phyloP scores from a whole-genome alignment of 2,797 vertebrate species.

The Malacoraja senta region DNA sequence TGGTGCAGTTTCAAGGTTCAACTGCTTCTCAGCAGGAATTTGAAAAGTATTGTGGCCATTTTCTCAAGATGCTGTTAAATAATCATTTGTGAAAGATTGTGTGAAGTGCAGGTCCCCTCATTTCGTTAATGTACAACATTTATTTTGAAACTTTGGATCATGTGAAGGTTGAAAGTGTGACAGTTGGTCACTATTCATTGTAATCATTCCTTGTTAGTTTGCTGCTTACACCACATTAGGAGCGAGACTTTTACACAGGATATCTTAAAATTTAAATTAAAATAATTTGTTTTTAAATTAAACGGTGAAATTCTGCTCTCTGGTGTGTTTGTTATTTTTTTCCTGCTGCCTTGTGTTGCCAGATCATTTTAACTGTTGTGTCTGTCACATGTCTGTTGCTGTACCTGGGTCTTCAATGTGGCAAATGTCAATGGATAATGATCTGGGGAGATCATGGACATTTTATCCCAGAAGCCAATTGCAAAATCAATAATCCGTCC shows the following conservation, averaged over 20 bases:
- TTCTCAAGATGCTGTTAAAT: background rate
- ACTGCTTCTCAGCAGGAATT: background rate
- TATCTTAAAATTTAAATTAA: constrained; percentile 34
- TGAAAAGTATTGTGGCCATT: background rate
- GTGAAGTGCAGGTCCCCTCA: background rate
- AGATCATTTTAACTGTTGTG: background rate
- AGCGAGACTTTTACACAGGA: constrained; percentile 23
- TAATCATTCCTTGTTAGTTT: constrained; percentile 20
- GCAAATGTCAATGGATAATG: background rate
- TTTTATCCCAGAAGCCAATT: background rate
- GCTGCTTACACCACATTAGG: constrained; percentile 21
- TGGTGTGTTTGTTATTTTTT: background rate
- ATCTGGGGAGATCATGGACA: background rate
- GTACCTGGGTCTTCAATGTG: background rate
- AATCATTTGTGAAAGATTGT: background rate
- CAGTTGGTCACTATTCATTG: background rate
- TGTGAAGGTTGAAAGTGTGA: constrained; percentile 8
- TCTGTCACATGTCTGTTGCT: background rate
- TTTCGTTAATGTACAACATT: background rate
- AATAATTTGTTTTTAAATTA: constrained; percentile 13
- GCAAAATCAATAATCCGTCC: background rate
- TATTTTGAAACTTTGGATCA: background rate
- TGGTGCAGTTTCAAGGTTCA: background rate
- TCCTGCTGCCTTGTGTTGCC: background rate
- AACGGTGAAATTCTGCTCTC: background rate